Evolutionary conservation across 2,888 invertebrate species (phyloP).

Genomic region (Pachliopta kotzebuea): DNA sequence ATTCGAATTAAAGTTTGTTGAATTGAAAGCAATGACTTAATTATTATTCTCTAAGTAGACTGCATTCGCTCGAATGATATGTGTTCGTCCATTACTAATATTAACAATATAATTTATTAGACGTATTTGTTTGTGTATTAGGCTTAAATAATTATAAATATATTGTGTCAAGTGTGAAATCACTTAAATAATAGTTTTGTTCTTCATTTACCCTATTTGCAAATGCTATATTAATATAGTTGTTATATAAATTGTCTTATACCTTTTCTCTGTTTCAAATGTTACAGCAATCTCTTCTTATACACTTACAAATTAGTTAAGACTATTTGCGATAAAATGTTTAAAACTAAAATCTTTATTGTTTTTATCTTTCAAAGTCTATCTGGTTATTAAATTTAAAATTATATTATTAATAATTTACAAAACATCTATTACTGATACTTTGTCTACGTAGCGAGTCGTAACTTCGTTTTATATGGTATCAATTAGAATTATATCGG

Average conservation of each 20-base stretch:
- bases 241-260: slow-evolving; percentile 16
- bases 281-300: slow-evolving; percentile 36
- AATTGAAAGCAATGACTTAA: slow-evolving; percentile 70
- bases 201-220: slow-evolving; percentile 20
- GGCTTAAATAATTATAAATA: slow-evolving; percentile 49
- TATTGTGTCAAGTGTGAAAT: slow-evolving; percentile 36
- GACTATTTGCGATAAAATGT: slow-evolving; percentile 25
- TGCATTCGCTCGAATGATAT: slow-evolving; percentile 77
- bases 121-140: slow-evolving; percentile 66
- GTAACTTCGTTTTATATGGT: slow-evolving; percentile 46
- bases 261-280: slow-evolving; percentile 20
- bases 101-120: slow-evolving; percentile 66
- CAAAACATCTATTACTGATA: slow-evolving; percentile 51
- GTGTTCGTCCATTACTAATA: slow-evolving; percentile 78
- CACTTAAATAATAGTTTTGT: slow-evolving; percentile 25
- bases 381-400: slow-evolving; percentile 70
- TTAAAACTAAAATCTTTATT: slow-evolving; percentile 34
- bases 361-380: slow-evolving; percentile 71
- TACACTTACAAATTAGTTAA: slow-evolving; percentile 44
- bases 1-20: slow-evolving; percentile 53
- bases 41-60: slow-evolving; percentile 68
- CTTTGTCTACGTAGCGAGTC: slow-evolving; percentile 53
- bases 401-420: slow-evolving; percentile 69
- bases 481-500: slow-evolving; percentile 59
- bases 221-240: slow-evolving; percentile 25